Conservation (phyloP, 2,113 vertebrate species). For the Megaptera novaeangliae region DNA sequence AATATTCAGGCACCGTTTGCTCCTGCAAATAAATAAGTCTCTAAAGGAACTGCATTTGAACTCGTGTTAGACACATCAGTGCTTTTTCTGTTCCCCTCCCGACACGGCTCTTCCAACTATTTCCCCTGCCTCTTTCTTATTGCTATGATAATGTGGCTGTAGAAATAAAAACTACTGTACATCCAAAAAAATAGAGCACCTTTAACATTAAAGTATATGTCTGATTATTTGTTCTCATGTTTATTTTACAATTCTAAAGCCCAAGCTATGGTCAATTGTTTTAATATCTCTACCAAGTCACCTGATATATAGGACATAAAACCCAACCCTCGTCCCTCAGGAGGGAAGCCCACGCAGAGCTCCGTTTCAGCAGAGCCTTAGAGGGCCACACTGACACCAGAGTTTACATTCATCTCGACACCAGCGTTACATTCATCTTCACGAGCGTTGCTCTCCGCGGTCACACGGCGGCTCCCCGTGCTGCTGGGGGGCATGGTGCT, state of each 20-base stretch:
- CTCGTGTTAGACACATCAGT: slow-evolving; percentile 84
- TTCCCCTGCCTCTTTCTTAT: slow-evolving; percentile 88
- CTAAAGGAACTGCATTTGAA: slow-evolving; percentile 84
- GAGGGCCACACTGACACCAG: slow-evolving; percentile 78
- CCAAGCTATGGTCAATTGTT: slow-evolving; percentile 75
- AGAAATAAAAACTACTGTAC: slow-evolving; percentile 90
- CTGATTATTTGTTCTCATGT: slow-evolving; percentile 76
- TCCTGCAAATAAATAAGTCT: slow-evolving; percentile 91
- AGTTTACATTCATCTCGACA: slow-evolving; percentile 43
- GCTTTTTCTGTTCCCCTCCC: slow-evolving; percentile 78
- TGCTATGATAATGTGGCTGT: slow-evolving; percentile 93
- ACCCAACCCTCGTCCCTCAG: slow-evolving; percentile 50
- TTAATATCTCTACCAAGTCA: slow-evolving; percentile 71
- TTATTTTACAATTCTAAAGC: slow-evolving; percentile 84
- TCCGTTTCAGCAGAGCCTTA: slow-evolving; percentile 41
- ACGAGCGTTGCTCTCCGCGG: slow-evolving; percentile 61
- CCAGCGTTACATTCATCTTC: slow-evolving; percentile 87
- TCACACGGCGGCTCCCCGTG: slow-evolving; percentile 42
- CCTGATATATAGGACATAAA: slow-evolving; percentile 71
- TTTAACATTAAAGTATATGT: slow-evolving; percentile 89
- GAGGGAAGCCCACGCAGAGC: slow-evolving; percentile 69
- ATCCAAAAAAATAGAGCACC: slow-evolving; percentile 92
- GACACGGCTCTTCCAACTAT: slow-evolving; percentile 84
- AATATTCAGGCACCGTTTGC: slow-evolving; percentile 92
- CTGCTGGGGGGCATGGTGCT: slow-evolving; percentile 66